Conservation (phyloP, 2,888 invertebrate genomes). For the Allolobophora icterica region DNA sequence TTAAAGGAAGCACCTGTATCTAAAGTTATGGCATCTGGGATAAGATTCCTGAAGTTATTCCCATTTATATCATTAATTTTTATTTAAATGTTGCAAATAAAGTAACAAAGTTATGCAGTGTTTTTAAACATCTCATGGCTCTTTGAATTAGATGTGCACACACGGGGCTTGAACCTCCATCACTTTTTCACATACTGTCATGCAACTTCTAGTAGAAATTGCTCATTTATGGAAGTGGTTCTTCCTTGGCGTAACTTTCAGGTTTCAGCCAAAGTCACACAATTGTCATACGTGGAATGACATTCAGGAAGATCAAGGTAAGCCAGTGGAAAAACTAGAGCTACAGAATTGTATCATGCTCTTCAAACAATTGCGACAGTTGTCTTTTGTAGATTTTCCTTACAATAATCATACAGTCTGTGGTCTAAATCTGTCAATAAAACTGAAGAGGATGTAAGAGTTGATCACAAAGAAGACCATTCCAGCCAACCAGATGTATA, state of each 20-base stretch:
- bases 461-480: conserved; percentile 84
- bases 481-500: conserved; percentile 83
- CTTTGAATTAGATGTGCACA: neutral
- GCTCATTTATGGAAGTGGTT: neutral
- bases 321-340: too few relatives aligned
- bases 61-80: neutral
- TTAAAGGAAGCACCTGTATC: too few relatives aligned
- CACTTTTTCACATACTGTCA: neutral
- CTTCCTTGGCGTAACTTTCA: neutral
- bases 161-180: neutral
- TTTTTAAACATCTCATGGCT: neutral
- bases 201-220: neutral
- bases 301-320: too few relatives aligned
- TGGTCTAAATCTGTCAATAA: conserved; percentile 18
- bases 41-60: neutral
- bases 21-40: neutral
- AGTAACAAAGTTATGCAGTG: neutral
- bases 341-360: neutral
- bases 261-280: neutral
- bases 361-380: neutral
- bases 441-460: conserved; percentile 65
- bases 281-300: neutral
- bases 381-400: neutral
- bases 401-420: neutral
- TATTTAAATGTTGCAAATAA: neutral